These are phyloP conservation scores for Enteromius anoplus DNA, from an alignment of 2,797 vertebrate species.

Conservation along the genomic window DNA sequence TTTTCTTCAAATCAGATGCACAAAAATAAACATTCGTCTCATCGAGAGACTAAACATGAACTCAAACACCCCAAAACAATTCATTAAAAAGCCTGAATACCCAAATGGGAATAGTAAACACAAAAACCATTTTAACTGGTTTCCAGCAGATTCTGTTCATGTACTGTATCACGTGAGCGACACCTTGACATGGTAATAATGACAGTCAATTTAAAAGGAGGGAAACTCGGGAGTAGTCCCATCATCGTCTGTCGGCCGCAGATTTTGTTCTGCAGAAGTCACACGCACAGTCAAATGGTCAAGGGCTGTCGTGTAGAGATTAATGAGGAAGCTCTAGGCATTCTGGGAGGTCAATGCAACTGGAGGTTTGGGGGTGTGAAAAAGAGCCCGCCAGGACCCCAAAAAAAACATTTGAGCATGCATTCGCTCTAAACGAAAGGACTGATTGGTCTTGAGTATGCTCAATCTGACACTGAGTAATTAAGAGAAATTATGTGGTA, in stretches of 20 bases:
- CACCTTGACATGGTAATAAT: slow-evolving; percentile 54
- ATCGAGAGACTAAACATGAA: slow-evolving; percentile 11
- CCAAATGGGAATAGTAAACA: not conserved
- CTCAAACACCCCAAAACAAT: not conserved
- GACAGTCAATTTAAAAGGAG: slow-evolving; percentile 56
- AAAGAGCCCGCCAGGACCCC: slow-evolving; percentile 33
- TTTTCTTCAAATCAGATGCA: slow-evolving; percentile 45
- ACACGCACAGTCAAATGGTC: slow-evolving; percentile 75
- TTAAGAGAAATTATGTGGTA: slow-evolving; percentile 61
- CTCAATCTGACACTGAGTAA: slow-evolving; percentile 58
- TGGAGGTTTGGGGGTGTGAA: slow-evolving; percentile 51
- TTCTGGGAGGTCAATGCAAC: slow-evolving; percentile 71
- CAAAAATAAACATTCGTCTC: slow-evolving; percentile 7
- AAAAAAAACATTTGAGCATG: slow-evolving; percentile 34
- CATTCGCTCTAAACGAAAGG: slow-evolving; percentile 45
- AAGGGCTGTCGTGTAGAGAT: slow-evolving; percentile 81
- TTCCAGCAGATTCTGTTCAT: not conserved
- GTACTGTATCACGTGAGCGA: slow-evolving; percentile 3
- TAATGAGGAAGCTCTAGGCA: slow-evolving; percentile 84
- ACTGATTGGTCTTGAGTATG: slow-evolving; percentile 42
- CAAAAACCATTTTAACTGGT: slow-evolving; percentile 32
- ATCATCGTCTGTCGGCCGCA: slow-evolving; percentile 78
- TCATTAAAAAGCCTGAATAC: not conserved
- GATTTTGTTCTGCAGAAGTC: slow-evolving; percentile 72
- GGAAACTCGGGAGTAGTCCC: slow-evolving; percentile 71